A percentile compares a stretch with the other conserved stretches of the same genome.
These are phyloP conservation scores for Cephus rjabovi DNA, from an alignment of 2,888 invertebrate species.

Conservation along the genomic window DNA sequence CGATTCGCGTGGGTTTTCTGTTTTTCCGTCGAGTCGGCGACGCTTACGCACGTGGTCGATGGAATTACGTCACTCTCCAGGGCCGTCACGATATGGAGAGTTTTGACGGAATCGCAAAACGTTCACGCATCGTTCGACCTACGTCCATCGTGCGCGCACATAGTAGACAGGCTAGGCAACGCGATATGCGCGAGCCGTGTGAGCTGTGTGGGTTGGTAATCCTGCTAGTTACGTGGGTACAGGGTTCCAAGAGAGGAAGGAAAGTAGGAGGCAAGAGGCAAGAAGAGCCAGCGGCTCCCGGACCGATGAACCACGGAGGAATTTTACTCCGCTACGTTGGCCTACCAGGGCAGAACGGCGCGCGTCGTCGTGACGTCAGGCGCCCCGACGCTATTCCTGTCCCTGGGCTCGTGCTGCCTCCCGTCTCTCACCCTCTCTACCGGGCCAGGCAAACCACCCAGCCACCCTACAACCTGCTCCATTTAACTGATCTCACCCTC, in stretches of 20 bases:
- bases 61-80: neutral
- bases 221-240: neutral
- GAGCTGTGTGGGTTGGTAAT: neutral
- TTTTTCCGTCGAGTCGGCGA: neutral
- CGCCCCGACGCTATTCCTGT: conserved; percentile 43
- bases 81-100: neutral
- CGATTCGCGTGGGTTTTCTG: neutral
- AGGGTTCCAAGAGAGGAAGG: neutral
- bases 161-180: neutral
- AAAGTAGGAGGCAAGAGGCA: neutral
- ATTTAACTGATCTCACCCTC: neutral
- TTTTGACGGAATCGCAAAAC: neutral
- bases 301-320: conserved; percentile 6
- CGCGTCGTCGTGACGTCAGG: conserved; percentile 44
- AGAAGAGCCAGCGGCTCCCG: neutral
- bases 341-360: conserved; percentile 10
- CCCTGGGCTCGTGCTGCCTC: neutral
- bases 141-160: neutral
- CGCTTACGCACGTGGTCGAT: neutral
- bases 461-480: neutral
- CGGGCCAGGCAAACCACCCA: neutral
- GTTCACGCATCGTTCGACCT: neutral
- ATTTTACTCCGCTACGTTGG: conserved; percentile 12
- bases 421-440: neutral
- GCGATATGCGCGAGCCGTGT: too few relatives aligned